Base-by-base conservation (phyloP, 2,113 vertebrate genomes). In the Speoplatyrhinus poulsoni region DNA sequence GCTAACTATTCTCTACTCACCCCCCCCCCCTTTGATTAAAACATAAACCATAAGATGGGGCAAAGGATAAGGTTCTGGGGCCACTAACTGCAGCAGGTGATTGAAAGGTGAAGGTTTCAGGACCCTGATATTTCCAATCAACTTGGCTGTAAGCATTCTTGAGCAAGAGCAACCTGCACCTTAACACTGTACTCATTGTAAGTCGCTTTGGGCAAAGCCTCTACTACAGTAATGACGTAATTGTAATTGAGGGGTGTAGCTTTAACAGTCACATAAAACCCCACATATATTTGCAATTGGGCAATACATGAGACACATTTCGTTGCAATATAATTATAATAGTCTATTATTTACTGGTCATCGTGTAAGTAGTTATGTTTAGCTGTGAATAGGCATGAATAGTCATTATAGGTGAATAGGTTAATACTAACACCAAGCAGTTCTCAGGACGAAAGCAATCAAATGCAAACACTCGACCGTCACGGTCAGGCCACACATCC, bases 401-500 rank as follows among this genome's bases (percentile, higher is more conserved):
- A 19, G 26, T 26, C 2, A 19, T 1, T 12, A 9, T 16, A 1
- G 26, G 26, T 26, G 26, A 26, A 26, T 57, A 66, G 5, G 36
- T n/a, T 13, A 48, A 75, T 60, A 32, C 6, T 17, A 47, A 26
- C 3, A 58, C 53, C 8, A 33, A 49, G 58, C 17, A 16, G 49
- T 33, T 60, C 60, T 10, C 1, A 13, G 11, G 46, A 62, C 12
- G 1, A 0, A 50, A 4, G 53, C 46, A 12, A 69, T 41, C 36
- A 5, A 41, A 41, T 41, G 36, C 36, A 41, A 41, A 41, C 36
- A 5, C 36, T 75, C 16, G 65, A 3, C 48, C 15, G 62, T 69
- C 63, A 55, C 41, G 9, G 46, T 12, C 76, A 52, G 50, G 67
- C 9, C 5, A 26, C 12, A 67, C 46, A 62, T 68, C 15, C 73